Percentiles rank a stretch among this genome's conserved stretches.
phyloP scores from a whole-genome alignment of 2,797 vertebrate genomes.

The Sphenodon punctatus region DNA sequence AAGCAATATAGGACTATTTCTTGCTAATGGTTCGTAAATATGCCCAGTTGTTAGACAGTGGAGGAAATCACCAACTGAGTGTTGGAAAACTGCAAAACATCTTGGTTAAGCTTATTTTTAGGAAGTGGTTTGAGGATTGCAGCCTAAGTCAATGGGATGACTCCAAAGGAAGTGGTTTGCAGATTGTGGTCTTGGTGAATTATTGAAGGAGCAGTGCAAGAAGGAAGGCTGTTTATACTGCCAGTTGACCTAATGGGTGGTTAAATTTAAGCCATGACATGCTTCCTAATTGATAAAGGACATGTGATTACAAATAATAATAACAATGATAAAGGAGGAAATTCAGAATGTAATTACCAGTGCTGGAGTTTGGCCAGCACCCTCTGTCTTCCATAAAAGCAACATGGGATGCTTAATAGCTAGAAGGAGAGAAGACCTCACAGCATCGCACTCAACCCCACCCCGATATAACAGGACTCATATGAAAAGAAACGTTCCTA shows the following conservation, averaged over 20 bases:
- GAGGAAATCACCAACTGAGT: neutral
- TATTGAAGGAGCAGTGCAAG: neutral
- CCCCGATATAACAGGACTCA: neutral
- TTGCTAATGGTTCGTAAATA: neutral
- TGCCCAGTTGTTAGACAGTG: neutral
- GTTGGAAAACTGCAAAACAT: neutral
- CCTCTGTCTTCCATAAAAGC: neutral
- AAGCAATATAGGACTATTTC: neutral
- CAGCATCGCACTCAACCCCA: too few relatives aligned
- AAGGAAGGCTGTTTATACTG: neutral
- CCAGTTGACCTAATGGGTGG: neutral
- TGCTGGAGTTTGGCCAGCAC: neutral
- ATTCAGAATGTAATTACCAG: neutral
- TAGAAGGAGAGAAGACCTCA: neutral
- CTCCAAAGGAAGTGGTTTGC: too few relatives aligned
- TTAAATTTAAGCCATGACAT: neutral
- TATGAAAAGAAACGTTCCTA: neutral
- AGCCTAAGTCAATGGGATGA: too few relatives aligned
- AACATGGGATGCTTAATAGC: neutral
- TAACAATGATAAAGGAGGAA: neutral
- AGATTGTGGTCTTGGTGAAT: too few relatives aligned
- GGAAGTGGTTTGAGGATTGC: neutral
- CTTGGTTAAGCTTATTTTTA: constrained; percentile 8
- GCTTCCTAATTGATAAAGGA: neutral
- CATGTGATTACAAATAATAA: neutral